Percentiles rank a stretch among this genome's conserved stretches.
phyloP scores from a whole-genome alignment of 2,113 vertebrate species.

The Chrysemys picta region DNA sequence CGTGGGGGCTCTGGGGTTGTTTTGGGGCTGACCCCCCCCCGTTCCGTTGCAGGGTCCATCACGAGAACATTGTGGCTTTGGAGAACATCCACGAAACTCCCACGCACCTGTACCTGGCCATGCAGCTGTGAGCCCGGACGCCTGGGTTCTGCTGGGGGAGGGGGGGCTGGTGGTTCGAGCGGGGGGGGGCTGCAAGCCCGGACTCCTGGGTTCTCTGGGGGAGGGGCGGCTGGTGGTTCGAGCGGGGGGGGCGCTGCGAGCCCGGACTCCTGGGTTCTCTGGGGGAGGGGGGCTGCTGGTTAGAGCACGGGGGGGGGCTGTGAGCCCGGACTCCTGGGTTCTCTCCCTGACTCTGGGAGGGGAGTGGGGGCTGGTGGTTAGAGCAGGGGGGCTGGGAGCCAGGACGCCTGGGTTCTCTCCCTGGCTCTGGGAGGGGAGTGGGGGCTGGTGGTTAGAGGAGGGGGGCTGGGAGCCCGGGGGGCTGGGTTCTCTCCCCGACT shows the following conservation, averaged over 20 bases:
- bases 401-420: too few species aligned
- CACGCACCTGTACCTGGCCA: conserved; percentile 81
- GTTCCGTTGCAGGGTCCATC: conserved; percentile 73
- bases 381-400: too few species aligned
- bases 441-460: too few species aligned
- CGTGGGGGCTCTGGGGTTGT: too few species aligned
- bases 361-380: too few species aligned
- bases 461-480: not conserved
- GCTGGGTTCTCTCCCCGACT: too few species aligned
- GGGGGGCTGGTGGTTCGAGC: not conserved
- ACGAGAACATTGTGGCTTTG: conserved; percentile 83
- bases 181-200: not conserved
- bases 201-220: not conserved
- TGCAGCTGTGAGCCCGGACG: conserved; percentile 79
- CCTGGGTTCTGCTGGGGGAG: not conserved
- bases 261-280: too few species aligned
- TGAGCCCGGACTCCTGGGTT: not conserved
- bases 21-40: not conserved
- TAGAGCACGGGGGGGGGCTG: too few species aligned
- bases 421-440: not conserved
- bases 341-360: too few species aligned
- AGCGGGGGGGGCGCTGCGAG: too few species aligned
- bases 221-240: too few species aligned
- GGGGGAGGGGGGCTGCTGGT: not conserved
- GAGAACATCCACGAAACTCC: conserved; percentile 82